Conservation (phyloP, 2,888 invertebrate species). For the Bibio marci region DNA sequence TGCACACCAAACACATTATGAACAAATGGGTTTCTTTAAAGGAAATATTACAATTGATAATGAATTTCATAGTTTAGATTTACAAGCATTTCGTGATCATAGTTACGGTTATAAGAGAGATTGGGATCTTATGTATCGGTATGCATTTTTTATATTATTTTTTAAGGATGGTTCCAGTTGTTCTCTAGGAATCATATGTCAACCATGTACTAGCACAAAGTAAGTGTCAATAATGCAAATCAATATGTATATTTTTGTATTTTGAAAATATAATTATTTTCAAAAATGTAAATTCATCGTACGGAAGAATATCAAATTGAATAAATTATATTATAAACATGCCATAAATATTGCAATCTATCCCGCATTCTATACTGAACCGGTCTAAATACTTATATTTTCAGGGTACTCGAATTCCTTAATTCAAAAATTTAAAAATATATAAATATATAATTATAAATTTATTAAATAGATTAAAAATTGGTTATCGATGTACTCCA, state of each 20-base stretch:
- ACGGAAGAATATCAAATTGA: no score
- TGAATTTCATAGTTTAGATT: conserved; percentile 28
- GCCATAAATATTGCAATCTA: no score
- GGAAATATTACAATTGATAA: conserved; percentile 41
- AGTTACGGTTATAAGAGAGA: conserved; percentile 60
- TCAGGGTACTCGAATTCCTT: no score
- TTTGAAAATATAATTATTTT: no score
- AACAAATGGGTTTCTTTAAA: conserved; percentile 53
- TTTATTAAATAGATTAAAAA: conserved; percentile 36
- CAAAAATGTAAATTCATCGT: no score
- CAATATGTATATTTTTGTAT: neutral
- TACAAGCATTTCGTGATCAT: conserved; percentile 62
- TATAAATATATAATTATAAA: no score
- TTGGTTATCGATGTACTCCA: conserved; percentile 41
- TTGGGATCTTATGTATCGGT: conserved; percentile 57
- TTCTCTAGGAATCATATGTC: conserved; percentile 56
- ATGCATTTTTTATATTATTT: conserved; percentile 61
- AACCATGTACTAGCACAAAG: conserved; percentile 47
- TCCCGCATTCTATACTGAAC: no score
- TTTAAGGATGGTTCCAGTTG: conserved; percentile 50
- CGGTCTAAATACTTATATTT: no score
- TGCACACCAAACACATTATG: conserved; percentile 67
- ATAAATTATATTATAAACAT: no score
- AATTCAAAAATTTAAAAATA: no score
- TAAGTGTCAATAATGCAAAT: conserved; percentile 17